Evolutionary conservation across 2,797 vertebrate species (phyloP), one percentile per base, ranked within the genome.

Genomic region (Eupleurogrammus muticus): DNA sequence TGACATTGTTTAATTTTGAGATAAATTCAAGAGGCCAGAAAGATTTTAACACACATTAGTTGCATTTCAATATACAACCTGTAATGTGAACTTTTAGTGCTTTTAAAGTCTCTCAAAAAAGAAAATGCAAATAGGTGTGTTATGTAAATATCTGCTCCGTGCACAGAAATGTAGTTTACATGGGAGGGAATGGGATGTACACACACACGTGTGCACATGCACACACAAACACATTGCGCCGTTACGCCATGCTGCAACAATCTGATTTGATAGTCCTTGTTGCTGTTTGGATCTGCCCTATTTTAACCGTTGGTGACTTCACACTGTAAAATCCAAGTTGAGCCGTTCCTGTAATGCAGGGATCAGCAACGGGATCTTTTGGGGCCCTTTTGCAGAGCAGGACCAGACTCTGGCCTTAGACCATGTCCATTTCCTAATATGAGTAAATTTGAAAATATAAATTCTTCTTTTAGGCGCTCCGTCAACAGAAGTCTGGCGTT

Each of bases 231-330:
- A 46, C 58, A 76, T 51, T 49, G 68, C 24, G 49, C 67, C 17
- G 69, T 90, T 90, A 91, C 86, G 73, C 81, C 86, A 86, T 89
- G 80, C 83, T 67, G 69, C 79, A 92, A 89, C 87, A 73, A 88
- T 92, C 83, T 90, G 77, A 90, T 88, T 77, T 78, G 91, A 89
- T 89, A 83, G 86, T 77, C 62, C 80, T 77, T 75, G 88, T 91
- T 90, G 85, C 87, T 79, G 81, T 91, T 94, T 92, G 82, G 69
- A 74, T 83, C 76, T 63, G 71, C 80, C 75, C 85, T 87, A 73
- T 89, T 92, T 88, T 89, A 91, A 84, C 84, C 44, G 55, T 74
- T 42, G 65, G 62, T 92, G 89, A 92, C 88, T 88, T 91, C 82
- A 86, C 70, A 44, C 75, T 59, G 63, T 79, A 79, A 85, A 86